These are phyloP conservation scores for Penaeus monodon DNA, from an alignment of 2,888 invertebrate species.

Conservation along the genomic window DNA sequence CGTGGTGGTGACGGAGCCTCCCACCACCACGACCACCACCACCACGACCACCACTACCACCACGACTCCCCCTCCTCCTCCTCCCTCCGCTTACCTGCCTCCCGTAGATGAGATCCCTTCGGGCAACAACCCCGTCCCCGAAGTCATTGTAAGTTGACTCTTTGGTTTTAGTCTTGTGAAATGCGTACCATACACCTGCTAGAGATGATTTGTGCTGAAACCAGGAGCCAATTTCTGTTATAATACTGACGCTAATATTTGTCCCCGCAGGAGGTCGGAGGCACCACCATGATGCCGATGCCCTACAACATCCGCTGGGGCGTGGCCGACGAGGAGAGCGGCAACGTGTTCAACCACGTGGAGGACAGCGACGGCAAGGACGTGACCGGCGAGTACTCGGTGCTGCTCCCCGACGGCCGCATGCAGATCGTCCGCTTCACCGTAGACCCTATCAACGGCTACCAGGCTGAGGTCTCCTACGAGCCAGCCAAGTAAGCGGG, in stretches of 20 bases:
- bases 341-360: constrained; percentile 47
- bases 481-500: constrained; percentile 35
- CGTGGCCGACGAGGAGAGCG: constrained; percentile 44
- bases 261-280: background rate
- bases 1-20: constrained; percentile 20
- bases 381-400: constrained; percentile 54
- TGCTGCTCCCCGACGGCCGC: constrained; percentile 48
- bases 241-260: background rate
- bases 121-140: background rate
- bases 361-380: constrained; percentile 55
- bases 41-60: constrained; percentile 55
- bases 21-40: constrained; percentile 55
- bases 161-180: too few relatives aligned
- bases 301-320: constrained; percentile 55
- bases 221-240: too few relatives aligned
- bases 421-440: constrained; percentile 56
- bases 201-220: too few relatives aligned
- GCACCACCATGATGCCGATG: constrained; percentile 51
- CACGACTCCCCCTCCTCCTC: constrained; percentile 39
- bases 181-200: too few relatives aligned
- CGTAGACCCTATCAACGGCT: constrained; percentile 49
- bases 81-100: constrained; percentile 16
- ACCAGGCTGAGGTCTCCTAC: constrained; percentile 52
- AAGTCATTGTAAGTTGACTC: background rate
- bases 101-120: background rate